Evolutionary conservation across 1,140 invertebrate species (phyloP), one percentile per base, ranked within the genome.

Genomic region (Anoplophora glabripennis): DNA sequence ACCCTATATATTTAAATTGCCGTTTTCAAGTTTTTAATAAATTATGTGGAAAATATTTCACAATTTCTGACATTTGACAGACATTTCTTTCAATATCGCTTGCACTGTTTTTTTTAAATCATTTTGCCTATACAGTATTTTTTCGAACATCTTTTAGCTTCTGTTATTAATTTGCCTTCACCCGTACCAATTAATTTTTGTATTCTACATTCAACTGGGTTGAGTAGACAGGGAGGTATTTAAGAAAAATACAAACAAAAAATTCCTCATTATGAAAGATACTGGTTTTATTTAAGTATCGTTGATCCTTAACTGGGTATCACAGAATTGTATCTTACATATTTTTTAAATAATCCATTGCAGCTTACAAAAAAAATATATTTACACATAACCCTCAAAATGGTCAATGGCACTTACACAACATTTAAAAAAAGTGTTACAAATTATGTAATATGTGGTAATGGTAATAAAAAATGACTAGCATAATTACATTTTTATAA

Each of bases 281-380:
- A 66, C 55, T 59, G 44, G 61, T 51, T 67, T 53, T 59, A 61
- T 44, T 53, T 57, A 56, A 65, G 51, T 61, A 67, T 63, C 53
- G 51, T 66, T 66, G 60, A 68, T 68, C 63, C 61, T 56, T 45
- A 54, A 53, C 17, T 53, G 59, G 63, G 61, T 68, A 68, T 68
- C 66, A 68, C 66, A 68, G 66, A 58, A 61, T 61, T 64, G 51
- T 64, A 68, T 68, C 64, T 66, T 68, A 68, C 61, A 65, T 17
- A 55, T 28, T 28, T 28, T 28, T 15, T 21, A 14, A 60, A 37
- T 34, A 18, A 14, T 45, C 15, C 12, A 7, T 57, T 18, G 21
- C 21, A 28, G 21, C 5, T 28, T 28, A 28, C 21, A 28, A 28
- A 36, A 41, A 34, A 48, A 34, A 42, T 33, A 38, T 60, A 44